phyloP scores from a whole-genome alignment of 1,140 invertebrate genomes.

The Rhysida immarginata region DNA sequence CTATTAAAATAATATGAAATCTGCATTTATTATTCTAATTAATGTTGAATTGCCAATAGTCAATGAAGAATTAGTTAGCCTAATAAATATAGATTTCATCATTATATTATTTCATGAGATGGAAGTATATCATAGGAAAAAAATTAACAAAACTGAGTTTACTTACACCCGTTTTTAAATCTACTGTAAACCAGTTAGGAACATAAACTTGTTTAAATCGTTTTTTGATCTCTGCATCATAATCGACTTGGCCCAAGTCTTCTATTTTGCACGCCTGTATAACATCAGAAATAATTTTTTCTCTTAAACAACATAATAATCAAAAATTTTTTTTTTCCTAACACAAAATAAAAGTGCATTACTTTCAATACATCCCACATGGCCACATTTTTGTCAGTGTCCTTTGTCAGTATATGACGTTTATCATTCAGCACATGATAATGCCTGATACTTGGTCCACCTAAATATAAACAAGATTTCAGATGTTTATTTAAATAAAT shows the following conservation, averaged over 20 bases:
- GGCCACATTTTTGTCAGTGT: conserved; percentile 88
- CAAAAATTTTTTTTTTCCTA: no score
- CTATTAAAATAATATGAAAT: no score
- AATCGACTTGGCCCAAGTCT: conserved; percentile 79
- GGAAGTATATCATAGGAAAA: no score
- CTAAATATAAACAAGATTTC: conserved; percentile 21
- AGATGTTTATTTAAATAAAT: no score
- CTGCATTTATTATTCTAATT: no score
- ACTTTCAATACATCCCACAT: conserved; percentile 92
- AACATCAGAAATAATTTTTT: not conserved
- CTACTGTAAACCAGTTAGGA: conserved; percentile 98
- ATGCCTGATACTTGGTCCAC: conserved; percentile 82
- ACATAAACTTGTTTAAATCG: conserved; percentile 88
- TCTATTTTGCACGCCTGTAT: conserved; percentile 66
- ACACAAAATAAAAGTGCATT: conserved; percentile 15
- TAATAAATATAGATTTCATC: no score
- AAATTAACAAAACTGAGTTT: not conserved
- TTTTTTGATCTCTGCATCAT: conserved; percentile 88
- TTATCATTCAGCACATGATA: conserved; percentile 91
- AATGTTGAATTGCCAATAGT: no score
- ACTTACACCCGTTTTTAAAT: conserved; percentile 89
- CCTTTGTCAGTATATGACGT: conserved; percentile 88
- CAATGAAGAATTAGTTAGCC: no score
- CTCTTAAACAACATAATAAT: no score
- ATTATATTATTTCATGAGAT: no score